Base-by-base conservation (phyloP, 1,140 invertebrate genomes). In the Lucilia cuprina region DNA sequence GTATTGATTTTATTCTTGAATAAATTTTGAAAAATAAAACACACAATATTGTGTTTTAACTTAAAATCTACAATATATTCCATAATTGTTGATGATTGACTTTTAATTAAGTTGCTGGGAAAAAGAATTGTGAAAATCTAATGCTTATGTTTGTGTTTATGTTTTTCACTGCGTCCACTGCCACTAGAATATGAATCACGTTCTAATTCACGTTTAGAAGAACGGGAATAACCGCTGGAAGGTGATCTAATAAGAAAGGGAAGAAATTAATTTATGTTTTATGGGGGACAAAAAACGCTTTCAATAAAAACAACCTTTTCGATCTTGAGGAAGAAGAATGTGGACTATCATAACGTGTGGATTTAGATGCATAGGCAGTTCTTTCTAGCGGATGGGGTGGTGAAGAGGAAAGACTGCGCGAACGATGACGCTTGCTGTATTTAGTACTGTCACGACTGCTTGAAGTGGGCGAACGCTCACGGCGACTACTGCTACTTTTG, bases 61-160 rank as follows among this genome's bases (percentile, higher is more conserved):
- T 41, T 41, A 30, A 41, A 5, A 2, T 55, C 50, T n/a, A 55
- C 4, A 10, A n/a, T 5, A 17, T 55, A 17, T 2, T 55, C 25
- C 50, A 55, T 41, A 41, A 55, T 55, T 12, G 12, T 12, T 55
- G 8, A 55, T 55, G 3, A 30, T 55, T 55, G 17, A 0, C 50
- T 55, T 55, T n/a, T 55, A 1, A 55, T 10, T 55, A 55, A n/a
- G 13, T 19, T 9, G 25, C n/a, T 10, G 55, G 5, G 25, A 30
- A 25, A 70, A 21, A 12, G 0, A 10, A 35, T 34, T 35, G 35
- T 8, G 7, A 2, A 35, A 50, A 82, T 47, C 83, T 74, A 91
- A 82, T 91, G 87, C 34, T 87, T 86, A 74, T 91, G 88, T 82
- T 88, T 89, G 74, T 87, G 88, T 82, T 89, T 89, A 75, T 90